Base-by-base conservation (phyloP, 1,140 invertebrate species). In the Pseudomyrmex dendroicus region DNA sequence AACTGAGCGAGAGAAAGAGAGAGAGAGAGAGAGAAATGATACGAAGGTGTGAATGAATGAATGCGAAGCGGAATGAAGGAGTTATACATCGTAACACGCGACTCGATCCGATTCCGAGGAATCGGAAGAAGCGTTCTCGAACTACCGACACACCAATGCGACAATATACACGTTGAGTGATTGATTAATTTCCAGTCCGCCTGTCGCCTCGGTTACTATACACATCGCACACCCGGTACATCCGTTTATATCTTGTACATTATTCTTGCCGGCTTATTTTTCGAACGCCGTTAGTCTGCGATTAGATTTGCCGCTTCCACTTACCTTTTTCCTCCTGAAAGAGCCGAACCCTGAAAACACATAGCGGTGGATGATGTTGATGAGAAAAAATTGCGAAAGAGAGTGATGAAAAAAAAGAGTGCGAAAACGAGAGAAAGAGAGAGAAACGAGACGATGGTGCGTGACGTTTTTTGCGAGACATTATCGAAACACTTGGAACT, bases 401-500 rank as follows among this genome's bases (percentile, higher is more conserved):
- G 15, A 5, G 12, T n/a, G 22, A 35, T 8, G 8, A 12, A 8
- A 46, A 74, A 61, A 52, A 52, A 50, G 62, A 50, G 52, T 61
- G 73, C n/a, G 22, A 25, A 48, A 62, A 46, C 5, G n/a, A n/a
- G 20, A 2, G 20, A 25, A 9, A 9, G 46, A 68, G 12, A 74
- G 7, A 25, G 22, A 61, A n/a, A 72, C 56, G 73, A 83, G 48
- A 54, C 20, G 70, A 44, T 73, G 56, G 50, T 62, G 85, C 66
- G 86, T 70, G 85, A 84, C 84, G 74, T 83, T 70, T 82, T 35
- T 66, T 87, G 84, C 82, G 73, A 87, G 82, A 87, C 88, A 87
- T 86, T 88, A 87, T 82, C 82, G 82, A 89, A 35, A 87, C 80
- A 90, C 83, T 85, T 87, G 84, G 83, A 76, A 87, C 84, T 91